phyloP scores from a whole-genome alignment of 2,888 invertebrate species.

The Tricholauxania praeusta region DNA sequence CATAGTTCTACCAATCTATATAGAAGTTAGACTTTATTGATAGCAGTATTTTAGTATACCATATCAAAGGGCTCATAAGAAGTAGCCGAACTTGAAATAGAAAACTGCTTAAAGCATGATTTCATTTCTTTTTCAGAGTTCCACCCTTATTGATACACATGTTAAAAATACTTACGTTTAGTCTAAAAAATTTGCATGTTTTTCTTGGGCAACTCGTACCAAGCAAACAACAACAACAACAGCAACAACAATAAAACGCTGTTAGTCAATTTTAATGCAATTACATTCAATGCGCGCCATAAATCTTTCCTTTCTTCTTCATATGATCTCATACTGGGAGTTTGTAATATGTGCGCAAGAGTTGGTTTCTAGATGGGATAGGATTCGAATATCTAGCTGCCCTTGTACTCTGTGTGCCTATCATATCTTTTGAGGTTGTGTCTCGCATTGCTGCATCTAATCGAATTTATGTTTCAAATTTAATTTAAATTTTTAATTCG shows the following conservation, averaged over 20 bases:
- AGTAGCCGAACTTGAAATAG: too few relatives aligned
- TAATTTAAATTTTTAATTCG: slow-evolving; percentile 4
- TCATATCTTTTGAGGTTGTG: neutral
- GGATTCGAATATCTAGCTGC: neutral
- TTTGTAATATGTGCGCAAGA: neutral
- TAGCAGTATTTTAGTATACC: too few relatives aligned
- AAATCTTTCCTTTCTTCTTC: slow-evolving; percentile 38
- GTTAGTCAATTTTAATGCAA: slow-evolving; percentile 48
- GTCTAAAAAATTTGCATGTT: slow-evolving; percentile 4
- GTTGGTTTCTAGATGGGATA: neutral
- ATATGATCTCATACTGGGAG: too few relatives aligned
- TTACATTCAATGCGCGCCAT: slow-evolving; percentile 49
- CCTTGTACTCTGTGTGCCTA: neutral
- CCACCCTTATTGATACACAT: too few relatives aligned
- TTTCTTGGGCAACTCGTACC: neutral
- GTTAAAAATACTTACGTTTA: neutral
- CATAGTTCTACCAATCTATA: too few relatives aligned
- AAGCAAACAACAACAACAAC: neutral
- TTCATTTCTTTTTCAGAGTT: too few relatives aligned
- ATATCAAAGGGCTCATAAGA: too few relatives aligned
- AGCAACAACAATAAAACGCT: neutral
- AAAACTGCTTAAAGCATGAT: too few relatives aligned
- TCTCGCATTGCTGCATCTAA: slow-evolving; percentile 1
- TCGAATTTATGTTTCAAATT: slow-evolving; percentile 7
- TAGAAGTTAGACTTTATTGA: too few relatives aligned